These are phyloP conservation scores for Sphenodon punctatus DNA, from an alignment of 2,797 vertebrate species.

Conservation along the genomic window DNA sequence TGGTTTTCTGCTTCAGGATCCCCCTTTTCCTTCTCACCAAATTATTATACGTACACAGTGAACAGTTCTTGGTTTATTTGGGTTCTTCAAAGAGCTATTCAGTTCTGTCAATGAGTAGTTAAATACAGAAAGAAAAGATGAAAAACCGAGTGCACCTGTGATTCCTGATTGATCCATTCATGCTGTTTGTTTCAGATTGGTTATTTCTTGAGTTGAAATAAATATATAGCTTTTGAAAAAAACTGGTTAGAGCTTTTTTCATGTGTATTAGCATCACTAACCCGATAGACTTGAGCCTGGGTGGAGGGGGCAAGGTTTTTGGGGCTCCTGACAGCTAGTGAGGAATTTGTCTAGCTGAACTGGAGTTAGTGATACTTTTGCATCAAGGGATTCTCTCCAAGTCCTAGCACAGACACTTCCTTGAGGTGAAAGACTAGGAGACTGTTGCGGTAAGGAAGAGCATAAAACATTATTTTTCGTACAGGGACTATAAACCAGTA, in stretches of 20 bases:
- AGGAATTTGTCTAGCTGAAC: background rate
- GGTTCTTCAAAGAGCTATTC: background rate
- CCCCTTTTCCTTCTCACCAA: rapidly evolving
- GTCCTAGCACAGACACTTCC: background rate
- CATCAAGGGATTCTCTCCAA: background rate
- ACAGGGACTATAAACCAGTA: background rate
- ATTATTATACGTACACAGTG: background rate
- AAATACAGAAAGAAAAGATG: constrained; percentile 1
- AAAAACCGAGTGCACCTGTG: background rate
- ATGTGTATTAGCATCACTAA: no score
- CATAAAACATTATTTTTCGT: background rate
- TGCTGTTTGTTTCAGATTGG: no score
- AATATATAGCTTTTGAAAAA: no score
- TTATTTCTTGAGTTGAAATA: no score
- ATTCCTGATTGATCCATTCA: no score
- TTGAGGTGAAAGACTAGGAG: no score
- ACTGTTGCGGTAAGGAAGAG: background rate
- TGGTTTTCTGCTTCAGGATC: background rate
- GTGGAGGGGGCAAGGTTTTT: background rate
- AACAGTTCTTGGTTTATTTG: background rate
- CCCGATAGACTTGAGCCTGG: background rate
- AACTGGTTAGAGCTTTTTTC: no score
- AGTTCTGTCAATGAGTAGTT: background rate
- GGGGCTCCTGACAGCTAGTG: background rate
- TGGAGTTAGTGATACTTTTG: background rate